Evolutionary conservation across 2,113 vertebrate species (phyloP).

Genomic region (Bubalus kerabau): DNA sequence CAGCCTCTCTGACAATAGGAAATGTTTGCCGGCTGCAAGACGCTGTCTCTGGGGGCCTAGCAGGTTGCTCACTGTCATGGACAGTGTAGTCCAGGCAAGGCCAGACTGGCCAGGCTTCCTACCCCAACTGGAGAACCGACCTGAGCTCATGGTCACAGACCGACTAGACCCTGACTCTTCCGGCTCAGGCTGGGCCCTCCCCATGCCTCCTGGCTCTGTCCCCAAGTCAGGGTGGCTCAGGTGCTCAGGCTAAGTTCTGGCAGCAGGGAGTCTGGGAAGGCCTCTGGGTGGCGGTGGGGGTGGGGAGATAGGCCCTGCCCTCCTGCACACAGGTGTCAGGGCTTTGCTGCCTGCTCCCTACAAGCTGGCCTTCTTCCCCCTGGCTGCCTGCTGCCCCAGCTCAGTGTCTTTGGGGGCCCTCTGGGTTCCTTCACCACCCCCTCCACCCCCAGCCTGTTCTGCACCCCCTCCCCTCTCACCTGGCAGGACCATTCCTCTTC

Average conservation of each 20-base stretch:
- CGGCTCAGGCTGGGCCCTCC: background rate
- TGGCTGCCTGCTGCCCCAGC: background rate
- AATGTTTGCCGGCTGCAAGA: background rate
- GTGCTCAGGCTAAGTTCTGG: background rate
- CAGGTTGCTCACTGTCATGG: background rate
- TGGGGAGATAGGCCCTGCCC: background rate
- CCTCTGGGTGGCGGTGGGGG: background rate
- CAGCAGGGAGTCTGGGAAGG: background rate
- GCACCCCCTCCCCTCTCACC: rapidly evolving
- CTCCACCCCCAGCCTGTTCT: background rate
- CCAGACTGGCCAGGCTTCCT: background rate
- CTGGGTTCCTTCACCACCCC: background rate
- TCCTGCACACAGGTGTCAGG: background rate
- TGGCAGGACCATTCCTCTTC: background rate
- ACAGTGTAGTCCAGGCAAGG: background rate
- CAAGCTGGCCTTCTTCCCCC: background rate
- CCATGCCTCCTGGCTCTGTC: background rate
- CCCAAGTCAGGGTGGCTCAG: background rate
- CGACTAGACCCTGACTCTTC: background rate
- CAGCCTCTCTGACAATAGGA: background rate
- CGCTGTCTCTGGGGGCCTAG: background rate
- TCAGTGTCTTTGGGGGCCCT: background rate
- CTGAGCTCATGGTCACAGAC: background rate
- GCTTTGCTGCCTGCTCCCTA: background rate
- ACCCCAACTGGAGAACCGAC: background rate